Conservation (phyloP, 2,113 vertebrate genomes). For the Nothocercus nigrocapillus region DNA sequence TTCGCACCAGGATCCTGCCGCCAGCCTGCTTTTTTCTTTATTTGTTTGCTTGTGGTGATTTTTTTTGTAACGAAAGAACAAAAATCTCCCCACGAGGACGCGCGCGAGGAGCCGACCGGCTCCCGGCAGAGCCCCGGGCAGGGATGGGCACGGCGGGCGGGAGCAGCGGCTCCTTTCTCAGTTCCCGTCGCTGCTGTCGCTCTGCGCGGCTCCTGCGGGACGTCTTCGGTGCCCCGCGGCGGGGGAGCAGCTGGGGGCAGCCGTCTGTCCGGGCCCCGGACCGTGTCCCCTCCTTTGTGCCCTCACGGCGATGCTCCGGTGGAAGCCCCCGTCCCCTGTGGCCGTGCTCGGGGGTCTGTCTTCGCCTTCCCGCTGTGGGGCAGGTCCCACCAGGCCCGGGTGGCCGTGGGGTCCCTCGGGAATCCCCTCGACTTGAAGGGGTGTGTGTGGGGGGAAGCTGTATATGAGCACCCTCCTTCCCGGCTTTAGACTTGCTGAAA, state of each 20-base stretch:
- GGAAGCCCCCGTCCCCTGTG: background rate
- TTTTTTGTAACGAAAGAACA: background rate
- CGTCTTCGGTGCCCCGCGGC: background rate
- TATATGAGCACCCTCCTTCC: background rate
- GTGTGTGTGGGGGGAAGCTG: background rate
- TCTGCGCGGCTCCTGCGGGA: background rate
- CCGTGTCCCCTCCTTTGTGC: accelerated
- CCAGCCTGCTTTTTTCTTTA: background rate
- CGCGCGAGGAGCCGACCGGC: background rate
- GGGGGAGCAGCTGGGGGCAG: background rate
- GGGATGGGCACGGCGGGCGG: background rate
- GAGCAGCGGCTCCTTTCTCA: background rate
- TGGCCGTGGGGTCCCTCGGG: background rate
- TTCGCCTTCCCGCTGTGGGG: background rate
- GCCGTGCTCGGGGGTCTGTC: no score
- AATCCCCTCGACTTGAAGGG: background rate
- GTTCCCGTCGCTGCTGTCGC: accelerated
- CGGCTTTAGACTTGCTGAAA: background rate
- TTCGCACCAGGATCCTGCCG: background rate
- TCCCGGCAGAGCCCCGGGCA: background rate
- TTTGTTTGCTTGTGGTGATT: no score
- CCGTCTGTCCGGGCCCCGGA: accelerated
- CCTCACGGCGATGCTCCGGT: accelerated
- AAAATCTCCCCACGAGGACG: background rate
- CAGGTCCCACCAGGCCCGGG: background rate